These are phyloP conservation scores for Cyphomyrus discorhynchus DNA, from an alignment of 2,113 vertebrate genomes.

Conservation along the genomic window DNA sequence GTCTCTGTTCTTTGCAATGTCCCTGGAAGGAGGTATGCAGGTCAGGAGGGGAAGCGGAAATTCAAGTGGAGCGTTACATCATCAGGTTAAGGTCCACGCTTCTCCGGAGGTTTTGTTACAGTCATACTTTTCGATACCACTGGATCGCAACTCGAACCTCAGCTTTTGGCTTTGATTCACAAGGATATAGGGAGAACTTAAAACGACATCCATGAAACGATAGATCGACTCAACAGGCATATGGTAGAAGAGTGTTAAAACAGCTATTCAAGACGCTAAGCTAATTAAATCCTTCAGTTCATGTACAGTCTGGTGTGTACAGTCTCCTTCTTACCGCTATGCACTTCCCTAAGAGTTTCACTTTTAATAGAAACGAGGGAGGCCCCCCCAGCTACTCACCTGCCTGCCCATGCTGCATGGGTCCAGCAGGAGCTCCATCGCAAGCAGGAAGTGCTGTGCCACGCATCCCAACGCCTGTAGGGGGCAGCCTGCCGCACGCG, in stretches of 20 bases:
- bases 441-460: not conserved
- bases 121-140: not conserved
- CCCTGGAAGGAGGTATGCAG: not conserved
- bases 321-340: not conserved
- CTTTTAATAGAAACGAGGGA: not conserved
- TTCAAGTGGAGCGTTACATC: not conserved
- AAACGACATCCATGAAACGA: not conserved
- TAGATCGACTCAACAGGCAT: not conserved
- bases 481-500: not conserved
- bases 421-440: not conserved
- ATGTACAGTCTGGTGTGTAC: not conserved
- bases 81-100: constrained; percentile 23
- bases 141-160: constrained; percentile 34
- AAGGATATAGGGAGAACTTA: not conserved
- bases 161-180: constrained; percentile 19
- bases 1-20: not conserved
- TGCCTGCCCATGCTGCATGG: not conserved
- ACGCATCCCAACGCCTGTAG: not conserved
- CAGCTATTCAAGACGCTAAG: not conserved
- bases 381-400: not conserved
- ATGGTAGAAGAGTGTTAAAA: not conserved
- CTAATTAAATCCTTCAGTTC: not conserved
- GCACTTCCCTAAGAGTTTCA: not conserved
- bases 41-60: not conserved
- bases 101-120: constrained; percentile 30